Conservation (phyloP, 37 sponge, comb jelly and placozoan genomes). For the Haliclona indistincta region DNA sequence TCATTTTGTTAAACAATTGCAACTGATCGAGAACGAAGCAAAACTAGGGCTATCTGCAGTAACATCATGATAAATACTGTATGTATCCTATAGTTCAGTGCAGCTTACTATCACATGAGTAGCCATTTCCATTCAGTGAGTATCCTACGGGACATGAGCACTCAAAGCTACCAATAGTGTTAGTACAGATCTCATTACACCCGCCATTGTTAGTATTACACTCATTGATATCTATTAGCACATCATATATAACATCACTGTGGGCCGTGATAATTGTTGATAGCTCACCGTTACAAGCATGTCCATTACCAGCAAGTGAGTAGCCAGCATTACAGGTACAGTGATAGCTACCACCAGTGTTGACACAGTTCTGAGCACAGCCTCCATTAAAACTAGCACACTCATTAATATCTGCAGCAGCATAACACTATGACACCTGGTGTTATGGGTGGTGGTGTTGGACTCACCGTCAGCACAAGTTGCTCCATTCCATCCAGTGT, state of each 20-base stretch:
- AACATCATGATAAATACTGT: too few species aligned
- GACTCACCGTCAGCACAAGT: too few species aligned
- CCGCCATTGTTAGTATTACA: slow-evolving; percentile 13
- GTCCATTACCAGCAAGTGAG: background rate
- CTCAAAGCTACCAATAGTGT: slow-evolving; percentile 10
- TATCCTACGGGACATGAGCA: slow-evolving; percentile 27
- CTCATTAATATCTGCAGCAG: slow-evolving; percentile 57
- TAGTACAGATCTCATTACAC: slow-evolving; percentile 9
- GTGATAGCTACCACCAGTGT: slow-evolving; percentile 42
- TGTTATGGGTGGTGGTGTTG: too few species aligned
- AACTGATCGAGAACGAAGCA: too few species aligned
- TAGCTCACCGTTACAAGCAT: slow-evolving; percentile 14
- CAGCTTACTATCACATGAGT: slow-evolving; percentile 24
- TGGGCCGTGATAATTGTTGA: too few species aligned
- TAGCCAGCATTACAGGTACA: slow-evolving; percentile 57
- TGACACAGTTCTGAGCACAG: slow-evolving; percentile 46
- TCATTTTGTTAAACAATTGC: too few species aligned
- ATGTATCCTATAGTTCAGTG: too few species aligned
- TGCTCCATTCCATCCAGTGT: too few species aligned
- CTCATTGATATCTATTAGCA: slow-evolving; percentile 22
- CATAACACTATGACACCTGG: too few species aligned
- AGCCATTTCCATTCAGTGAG: background rate
- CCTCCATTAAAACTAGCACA: slow-evolving; percentile 40
- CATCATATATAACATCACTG: too few species aligned
- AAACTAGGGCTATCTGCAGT: slow-evolving; percentile 20